Conservation (phyloP, 2,797 vertebrate genomes). For the Cyclopterus lumpus region DNA sequence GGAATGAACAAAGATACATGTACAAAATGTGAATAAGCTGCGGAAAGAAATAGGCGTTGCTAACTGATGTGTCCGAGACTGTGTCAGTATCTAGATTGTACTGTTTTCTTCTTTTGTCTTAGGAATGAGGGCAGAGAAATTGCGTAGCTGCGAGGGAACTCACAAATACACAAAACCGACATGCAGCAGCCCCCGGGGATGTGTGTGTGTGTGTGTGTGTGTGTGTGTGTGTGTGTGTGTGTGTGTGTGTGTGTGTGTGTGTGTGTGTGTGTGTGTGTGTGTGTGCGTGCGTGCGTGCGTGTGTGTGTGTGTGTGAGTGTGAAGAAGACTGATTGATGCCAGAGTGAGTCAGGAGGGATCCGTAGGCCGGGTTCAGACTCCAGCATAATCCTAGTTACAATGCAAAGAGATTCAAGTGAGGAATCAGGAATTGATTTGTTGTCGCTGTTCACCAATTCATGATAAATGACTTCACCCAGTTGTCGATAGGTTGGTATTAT, state of each 20-base stretch:
- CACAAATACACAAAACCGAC: conserved; percentile 53
- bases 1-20: conserved; percentile 75
- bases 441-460: conserved; percentile 57
- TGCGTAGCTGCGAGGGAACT: conserved; percentile 34
- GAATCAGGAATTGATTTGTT: conserved; percentile 62
- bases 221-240: conserved; percentile 21
- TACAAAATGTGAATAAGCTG: conserved; percentile 80
- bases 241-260: conserved; percentile 26
- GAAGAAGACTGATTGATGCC: conserved; percentile 50
- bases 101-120: conserved; percentile 57
- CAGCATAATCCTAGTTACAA: conserved; percentile 61
- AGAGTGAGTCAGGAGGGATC: conserved; percentile 44
- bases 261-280: conserved; percentile 12
- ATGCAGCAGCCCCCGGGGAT: conserved; percentile 34
- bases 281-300: conserved; percentile 25
- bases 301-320: conserved; percentile 25
- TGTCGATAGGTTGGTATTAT: conserved; percentile 53
- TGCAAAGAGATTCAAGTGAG: conserved; percentile 52
- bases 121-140: conserved; percentile 42
- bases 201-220: conserved; percentile 23
- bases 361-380: conserved; percentile 32
- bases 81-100: conserved; percentile 66
- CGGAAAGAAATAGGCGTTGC: conserved; percentile 67
- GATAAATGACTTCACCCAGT: conserved; percentile 58
- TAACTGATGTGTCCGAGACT: conserved; percentile 70